Conservation (phyloP, 2,888 invertebrate genomes). For the Gymnosoma rotundatum region DNA sequence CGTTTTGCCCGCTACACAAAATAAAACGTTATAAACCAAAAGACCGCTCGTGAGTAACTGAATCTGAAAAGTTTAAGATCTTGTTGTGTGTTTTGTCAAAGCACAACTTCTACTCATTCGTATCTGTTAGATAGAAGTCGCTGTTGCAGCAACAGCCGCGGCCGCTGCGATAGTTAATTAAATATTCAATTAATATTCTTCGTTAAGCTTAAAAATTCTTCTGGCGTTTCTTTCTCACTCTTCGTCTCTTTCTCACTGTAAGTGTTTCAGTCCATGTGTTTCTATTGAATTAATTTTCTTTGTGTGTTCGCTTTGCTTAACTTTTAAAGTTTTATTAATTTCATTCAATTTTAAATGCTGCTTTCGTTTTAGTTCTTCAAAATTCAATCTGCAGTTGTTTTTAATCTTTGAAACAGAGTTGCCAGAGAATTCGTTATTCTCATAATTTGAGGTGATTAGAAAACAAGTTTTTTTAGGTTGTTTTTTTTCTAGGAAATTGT, state of each 20-base stretch:
- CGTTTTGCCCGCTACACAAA: conserved; percentile 68
- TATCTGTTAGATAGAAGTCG: conserved; percentile 54
- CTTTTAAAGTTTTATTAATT: conserved; percentile 18
- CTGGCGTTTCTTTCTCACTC: conserved; percentile 1
- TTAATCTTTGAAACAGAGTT: neutral
- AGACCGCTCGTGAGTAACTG: conserved; percentile 74
- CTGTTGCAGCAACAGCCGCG: conserved; percentile 1
- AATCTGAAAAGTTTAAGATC: conserved; percentile 54
- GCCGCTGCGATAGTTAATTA: neutral
- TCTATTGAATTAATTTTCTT: conserved; percentile 14
- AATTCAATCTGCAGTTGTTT: conserved; percentile 31
- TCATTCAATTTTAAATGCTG: neutral
- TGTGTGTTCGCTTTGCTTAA: conserved; percentile 22
- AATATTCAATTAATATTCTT: conserved; percentile 45
- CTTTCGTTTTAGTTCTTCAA: conserved; percentile 14
- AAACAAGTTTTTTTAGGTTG: no score
- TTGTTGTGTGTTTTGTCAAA: conserved; percentile 49
- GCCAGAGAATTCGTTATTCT: neutral
- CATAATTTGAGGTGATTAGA: no score
- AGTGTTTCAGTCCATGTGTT: conserved; percentile 35
- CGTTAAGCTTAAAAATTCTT: conserved; percentile 49
- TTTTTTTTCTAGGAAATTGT: no score
- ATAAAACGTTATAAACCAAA: conserved; percentile 72
- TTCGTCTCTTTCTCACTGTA: neutral
- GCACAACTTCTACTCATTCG: conserved; percentile 15